Evolutionary conservation across 2,797 vertebrate genomes (phyloP).

Genomic region (Lemur catta): DNA sequence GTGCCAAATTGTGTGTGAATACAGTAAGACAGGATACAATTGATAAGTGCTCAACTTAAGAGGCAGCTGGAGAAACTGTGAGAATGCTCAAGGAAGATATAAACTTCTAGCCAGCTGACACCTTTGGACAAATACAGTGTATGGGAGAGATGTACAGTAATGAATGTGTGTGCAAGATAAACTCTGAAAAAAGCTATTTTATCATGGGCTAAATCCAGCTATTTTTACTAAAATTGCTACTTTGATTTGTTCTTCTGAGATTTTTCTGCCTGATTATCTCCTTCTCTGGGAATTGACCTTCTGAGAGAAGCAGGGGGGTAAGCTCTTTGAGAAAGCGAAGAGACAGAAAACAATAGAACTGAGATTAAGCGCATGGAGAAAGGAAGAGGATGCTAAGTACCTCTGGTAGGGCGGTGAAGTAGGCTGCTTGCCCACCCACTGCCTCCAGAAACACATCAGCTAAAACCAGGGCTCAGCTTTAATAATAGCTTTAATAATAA

Average conservation of each 20-base stretch:
- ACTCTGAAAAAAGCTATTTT: slow-evolving; percentile 12
- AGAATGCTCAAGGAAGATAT: not conserved
- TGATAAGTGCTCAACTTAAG: not conserved
- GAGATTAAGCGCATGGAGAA: not conserved
- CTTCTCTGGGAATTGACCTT: slow-evolving; percentile 24
- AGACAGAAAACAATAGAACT: not conserved
- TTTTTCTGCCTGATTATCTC: slow-evolving; percentile 22
- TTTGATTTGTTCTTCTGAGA: slow-evolving; percentile 50
- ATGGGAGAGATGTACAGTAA: slow-evolving; percentile 53
- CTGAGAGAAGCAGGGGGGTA: not conserved
- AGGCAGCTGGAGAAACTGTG: not conserved
- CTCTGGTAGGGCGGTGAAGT: not conserved
- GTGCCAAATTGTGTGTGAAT: not conserved
- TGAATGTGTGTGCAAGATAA: slow-evolving; percentile 14
- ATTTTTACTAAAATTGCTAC: slow-evolving; percentile 71
- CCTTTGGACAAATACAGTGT: slow-evolving; percentile 23
- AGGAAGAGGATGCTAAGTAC: not conserved
- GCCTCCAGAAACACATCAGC: slow-evolving; percentile 43
- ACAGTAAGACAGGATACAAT: not conserved
- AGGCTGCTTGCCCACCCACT: not conserved
- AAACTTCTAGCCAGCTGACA: slow-evolving; percentile 11
- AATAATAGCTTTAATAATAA: slow-evolving; percentile 67
- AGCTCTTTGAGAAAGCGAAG: not conserved
- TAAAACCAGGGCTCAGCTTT: slow-evolving; percentile 34
- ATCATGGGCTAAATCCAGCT: slow-evolving; percentile 49